Conservation (phyloP, 2,888 invertebrate genomes). For the Ceraclea dissimilis region DNA sequence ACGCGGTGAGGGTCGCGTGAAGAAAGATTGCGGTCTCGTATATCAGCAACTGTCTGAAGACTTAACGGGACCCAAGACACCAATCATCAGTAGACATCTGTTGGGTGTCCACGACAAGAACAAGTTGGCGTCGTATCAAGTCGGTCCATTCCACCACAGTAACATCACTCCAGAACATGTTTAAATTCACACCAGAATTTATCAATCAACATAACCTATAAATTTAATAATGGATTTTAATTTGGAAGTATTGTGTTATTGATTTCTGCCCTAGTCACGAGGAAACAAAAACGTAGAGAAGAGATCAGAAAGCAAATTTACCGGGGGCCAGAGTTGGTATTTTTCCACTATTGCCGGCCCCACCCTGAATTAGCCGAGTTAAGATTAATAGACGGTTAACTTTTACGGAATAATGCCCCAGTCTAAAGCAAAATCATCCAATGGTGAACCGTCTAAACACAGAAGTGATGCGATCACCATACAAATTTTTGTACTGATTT, state of each 20-base stretch:
- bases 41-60: slow-evolving; percentile 76
- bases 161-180: slow-evolving; percentile 53
- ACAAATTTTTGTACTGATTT: no score
- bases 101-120: slow-evolving; percentile 42
- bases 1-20: slow-evolving; percentile 38
- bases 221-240: neutral
- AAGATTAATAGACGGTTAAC: no score
- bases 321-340: no score
- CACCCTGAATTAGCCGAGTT: no score
- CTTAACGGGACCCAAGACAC: slow-evolving; percentile 58
- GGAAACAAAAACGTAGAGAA: neutral
- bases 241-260: neutral
- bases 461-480: no score
- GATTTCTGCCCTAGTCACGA: neutral
- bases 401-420: no score
- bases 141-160: slow-evolving; percentile 56
- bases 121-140: slow-evolving; percentile 48
- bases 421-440: no score
- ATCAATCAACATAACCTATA: neutral
- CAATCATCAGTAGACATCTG: slow-evolving; percentile 59
- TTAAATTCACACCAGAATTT: neutral
- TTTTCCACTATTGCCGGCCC: no score
- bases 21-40: slow-evolving; percentile 66
- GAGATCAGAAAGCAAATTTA: neutral
- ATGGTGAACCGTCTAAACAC: no score